Evolutionary conservation across 1,140 invertebrate species (phyloP).

Genomic region (Acromyrmex echinatior): DNA sequence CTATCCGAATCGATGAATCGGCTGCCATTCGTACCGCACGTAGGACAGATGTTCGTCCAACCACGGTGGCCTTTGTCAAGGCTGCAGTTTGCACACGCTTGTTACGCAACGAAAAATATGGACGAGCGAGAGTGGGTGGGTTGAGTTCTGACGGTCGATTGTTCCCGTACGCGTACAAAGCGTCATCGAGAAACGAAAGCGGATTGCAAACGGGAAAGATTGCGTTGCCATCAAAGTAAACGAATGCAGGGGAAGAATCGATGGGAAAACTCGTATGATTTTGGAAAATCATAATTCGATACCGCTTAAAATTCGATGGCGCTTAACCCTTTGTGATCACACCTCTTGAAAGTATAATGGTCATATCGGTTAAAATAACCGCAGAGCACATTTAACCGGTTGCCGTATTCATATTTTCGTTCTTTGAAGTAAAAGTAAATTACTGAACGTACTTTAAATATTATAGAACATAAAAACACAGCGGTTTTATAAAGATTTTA

Average conservation of each 20-base stretch:
- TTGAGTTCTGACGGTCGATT: constrained; percentile 61
- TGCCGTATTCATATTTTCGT: no score
- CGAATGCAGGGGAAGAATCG: background rate
- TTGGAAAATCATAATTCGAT: background rate
- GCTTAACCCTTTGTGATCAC: background rate
- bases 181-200: constrained; percentile 48
- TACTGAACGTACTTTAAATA: no score
- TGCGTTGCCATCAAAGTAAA: background rate
- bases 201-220: constrained; percentile 32
- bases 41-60: constrained; percentile 75
- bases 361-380: no score
- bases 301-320: no score
- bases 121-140: constrained; percentile 41
- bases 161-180: constrained; percentile 63
- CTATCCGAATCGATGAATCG: constrained; percentile 59
- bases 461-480: no score
- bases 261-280: constrained; percentile 24
- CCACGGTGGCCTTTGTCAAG: constrained; percentile 71
- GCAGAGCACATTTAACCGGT: no score
- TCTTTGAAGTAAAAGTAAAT: no score
- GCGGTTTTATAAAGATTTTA: no score
- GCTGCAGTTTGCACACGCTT: constrained; percentile 69
- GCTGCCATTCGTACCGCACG: constrained; percentile 51
- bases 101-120: constrained; percentile 69
- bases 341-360: no score